Evolutionary conservation across 2,797 vertebrate species (phyloP).

Genomic region (Eupleurogrammus muticus): DNA sequence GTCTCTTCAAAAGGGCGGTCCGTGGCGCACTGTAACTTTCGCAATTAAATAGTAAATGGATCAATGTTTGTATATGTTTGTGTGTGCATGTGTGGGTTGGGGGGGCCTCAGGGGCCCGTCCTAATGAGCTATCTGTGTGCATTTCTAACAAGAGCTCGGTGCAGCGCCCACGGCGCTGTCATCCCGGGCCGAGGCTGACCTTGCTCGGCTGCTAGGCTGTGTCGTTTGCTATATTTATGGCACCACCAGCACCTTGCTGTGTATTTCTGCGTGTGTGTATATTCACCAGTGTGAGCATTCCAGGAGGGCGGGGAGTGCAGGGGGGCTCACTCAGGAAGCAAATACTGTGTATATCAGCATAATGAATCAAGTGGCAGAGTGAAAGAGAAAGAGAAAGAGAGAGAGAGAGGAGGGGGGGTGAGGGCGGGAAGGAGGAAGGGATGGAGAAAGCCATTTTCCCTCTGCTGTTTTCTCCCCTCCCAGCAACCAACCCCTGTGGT

Average conservation of each 20-base stretch:
- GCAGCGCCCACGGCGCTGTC: slow-evolving; percentile 86
- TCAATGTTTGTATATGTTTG: slow-evolving; percentile 81
- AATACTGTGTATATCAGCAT: slow-evolving; percentile 89
- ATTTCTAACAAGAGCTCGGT: slow-evolving; percentile 84
- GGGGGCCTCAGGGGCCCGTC: slow-evolving; percentile 82
- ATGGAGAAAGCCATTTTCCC: slow-evolving; percentile 81
- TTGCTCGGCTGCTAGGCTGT: slow-evolving; percentile 85
- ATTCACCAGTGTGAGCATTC: slow-evolving; percentile 69
- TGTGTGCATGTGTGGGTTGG: slow-evolving; percentile 73
- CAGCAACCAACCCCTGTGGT: slow-evolving; percentile 79
- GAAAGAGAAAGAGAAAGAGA: slow-evolving; percentile 43
- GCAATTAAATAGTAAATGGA: slow-evolving; percentile 82
- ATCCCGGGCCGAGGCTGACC: slow-evolving; percentile 86
- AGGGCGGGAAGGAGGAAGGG: slow-evolving; percentile 61
- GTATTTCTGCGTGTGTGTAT: slow-evolving; percentile 57
- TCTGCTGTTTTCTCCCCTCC: slow-evolving; percentile 75
- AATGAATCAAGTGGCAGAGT: slow-evolving; percentile 87
- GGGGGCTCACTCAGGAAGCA: slow-evolving; percentile 85
- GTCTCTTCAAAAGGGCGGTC: slow-evolving; percentile 58
- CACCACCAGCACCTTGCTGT: slow-evolving; percentile 77
- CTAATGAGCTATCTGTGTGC: slow-evolving; percentile 89
- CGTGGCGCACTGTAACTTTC: slow-evolving; percentile 60
- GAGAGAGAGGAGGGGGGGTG: slow-evolving; percentile 33
- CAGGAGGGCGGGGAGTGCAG: slow-evolving; percentile 73
- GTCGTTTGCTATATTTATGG: slow-evolving; percentile 89